Base-by-base conservation (phyloP, 2,113 vertebrate genomes). In the Hippocampus barbouri region DNA sequence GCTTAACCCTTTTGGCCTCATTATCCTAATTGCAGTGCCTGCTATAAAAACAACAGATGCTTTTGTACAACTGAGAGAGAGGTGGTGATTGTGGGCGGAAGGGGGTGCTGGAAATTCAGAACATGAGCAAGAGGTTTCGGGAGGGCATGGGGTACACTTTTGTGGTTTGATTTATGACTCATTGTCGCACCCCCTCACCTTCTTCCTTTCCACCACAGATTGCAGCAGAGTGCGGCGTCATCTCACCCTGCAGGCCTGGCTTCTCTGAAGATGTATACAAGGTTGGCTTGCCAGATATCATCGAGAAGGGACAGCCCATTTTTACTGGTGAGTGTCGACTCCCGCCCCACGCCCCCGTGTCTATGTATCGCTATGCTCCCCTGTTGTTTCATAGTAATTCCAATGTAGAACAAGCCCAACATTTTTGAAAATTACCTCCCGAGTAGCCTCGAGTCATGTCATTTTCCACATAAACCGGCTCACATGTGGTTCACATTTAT, bases 211-310 rank as follows among this genome's bases (percentile, higher is more conserved):
- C 85, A 70, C 93, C 91, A 91, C 93, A 98, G 97, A 94, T 94
- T 74, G 93, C 94, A 43, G 91, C 93, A 83, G 92, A 95, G 89
- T 93, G 94, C 88, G 92, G 91, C 88, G 94, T 94, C 90, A 89
- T 90, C 81, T 83, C 87, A 72, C 91, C 93, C 86, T 98, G 96
- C 93, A 95, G 89, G 88, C 94, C 94, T 84, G 96, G 97, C 89
- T 98, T 98, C 93, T 93, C 95, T 85, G 94, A 98, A 94, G 95
- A 96, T 76, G 92, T 94, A 78, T 97, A 96, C 92, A 92, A 91
- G 69, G 94, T 93, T 15, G 91, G 91, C 73, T 86, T 98, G 85
- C 92, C 95, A 16, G 93, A 92, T 86, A 94, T 89, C 64, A 72
- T 94, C 53, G 92, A 89, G 27, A 90, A 94, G 92, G 97, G 95